Evolutionary conservation across 2,888 invertebrate species (phyloP), one percentile per base, ranked within the genome.

Genomic region (Alitta virens): DNA sequence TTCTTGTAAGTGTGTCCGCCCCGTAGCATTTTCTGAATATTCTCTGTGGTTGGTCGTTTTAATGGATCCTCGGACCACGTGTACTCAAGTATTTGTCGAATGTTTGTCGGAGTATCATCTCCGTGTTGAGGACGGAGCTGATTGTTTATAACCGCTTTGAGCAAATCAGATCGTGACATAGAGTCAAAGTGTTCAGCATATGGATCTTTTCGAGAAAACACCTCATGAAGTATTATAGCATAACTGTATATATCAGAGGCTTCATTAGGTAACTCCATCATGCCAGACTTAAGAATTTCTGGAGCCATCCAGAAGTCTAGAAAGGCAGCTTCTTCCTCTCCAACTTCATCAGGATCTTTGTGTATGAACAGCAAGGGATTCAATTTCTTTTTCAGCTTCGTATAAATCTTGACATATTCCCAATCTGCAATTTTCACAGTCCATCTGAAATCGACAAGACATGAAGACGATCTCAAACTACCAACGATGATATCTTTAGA

Each of bases 391-490:
- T 67, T 51, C 33, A 63, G 52, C 21, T 61, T 53, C 0, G 57
- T 46, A 12, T 67, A 68, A 5, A 75, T 56, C 27, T 66, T 66
- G 21, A 55, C 66, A 49, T 71, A 75, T 55, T 74, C 74, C 79
- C 79, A 79, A 51, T 75, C 75, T 1, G 72, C 68, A 3, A 79
- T 71, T 60, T 75, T 74, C 2, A 78, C 72, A 0, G 70, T 73
- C 79, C 79, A 79, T 25, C 72, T 69, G 1, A 55, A 61, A 63
- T 79, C 79, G n/a, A 79, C 67, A 9, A 76, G 50, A 58, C 78
- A 78, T 51, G 64, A 68, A 14, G 69, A 62, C 0, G 75, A 72
- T 23, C 60, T 67, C 43, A 79, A 69, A 51, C 68, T 57, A 14
- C 78, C 78, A 63, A 78, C 78, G 1, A 76, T 65, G 21, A 78